Base-by-base conservation (phyloP, 2,797 vertebrate genomes). In the Xenops minutus region DNA sequence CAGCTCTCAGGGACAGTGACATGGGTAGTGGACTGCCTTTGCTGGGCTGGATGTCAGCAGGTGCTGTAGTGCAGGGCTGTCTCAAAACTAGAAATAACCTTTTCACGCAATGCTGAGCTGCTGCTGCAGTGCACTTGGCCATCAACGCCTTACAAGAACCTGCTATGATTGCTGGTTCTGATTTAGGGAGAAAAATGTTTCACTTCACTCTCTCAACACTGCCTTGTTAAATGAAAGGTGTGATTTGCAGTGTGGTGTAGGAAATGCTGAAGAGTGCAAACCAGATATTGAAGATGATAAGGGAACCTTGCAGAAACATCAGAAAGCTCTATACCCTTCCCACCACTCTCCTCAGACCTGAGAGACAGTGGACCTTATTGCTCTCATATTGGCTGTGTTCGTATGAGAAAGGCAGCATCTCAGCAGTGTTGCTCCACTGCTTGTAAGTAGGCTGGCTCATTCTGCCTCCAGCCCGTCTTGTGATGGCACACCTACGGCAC, bases 401-500 rank as follows among this genome's bases (percentile, higher is more conserved):
- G 0, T 30, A 3, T 19, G 68, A 88, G 41, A 56, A 54, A 79
- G 6, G 52, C 6, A 6, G 63, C 30, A 26, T 36, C 39, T 37
- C 13, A 2, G 67, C 1, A 2, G 49, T 3, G 1, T 17, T 84
- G 27, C 24, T 78, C 26, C 32, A 37, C 59, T 1, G 5, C 55
- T 32, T 36, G 54, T 32, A 17, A 2, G 3, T 44, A 39, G 54
- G 12, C 36, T 79, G 46, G 23, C 49, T 78, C 39, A 27, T 71
- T 52, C n/a, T 73, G 59, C 59, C 34, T 92, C 34, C 61, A 71
- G 63, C n/a, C 34, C 4, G 1, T 34, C 41, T 79, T 3, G 0
- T 4, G 2, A 44, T 3, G 1, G 55, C 4, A 2, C 10, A 6
- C 2, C 2, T 6, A 41, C 0, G 0, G 0, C 67, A 41, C 41